Evolutionary conservation across 1,140 invertebrate genomes (phyloP).

Genomic region (Drosophila mauritiana): DNA sequence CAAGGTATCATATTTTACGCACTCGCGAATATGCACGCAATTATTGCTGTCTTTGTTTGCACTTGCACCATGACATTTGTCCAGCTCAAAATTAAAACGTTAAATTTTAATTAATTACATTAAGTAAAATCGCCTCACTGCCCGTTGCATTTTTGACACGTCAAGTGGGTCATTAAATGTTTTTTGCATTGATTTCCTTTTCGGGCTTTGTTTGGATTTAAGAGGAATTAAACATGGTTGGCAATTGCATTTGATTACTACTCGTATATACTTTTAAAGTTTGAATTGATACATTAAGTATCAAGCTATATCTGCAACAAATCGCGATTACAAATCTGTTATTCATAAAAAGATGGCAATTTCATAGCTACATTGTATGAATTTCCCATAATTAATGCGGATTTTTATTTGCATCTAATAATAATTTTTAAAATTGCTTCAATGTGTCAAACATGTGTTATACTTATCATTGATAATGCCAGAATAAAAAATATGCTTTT

Average conservation of each 20-base stretch:
- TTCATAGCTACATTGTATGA: not conserved
- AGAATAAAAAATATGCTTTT: too few species aligned
- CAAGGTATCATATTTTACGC: constrained; percentile 77
- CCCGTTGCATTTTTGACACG: constrained; percentile 58
- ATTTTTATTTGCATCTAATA: not conserved
- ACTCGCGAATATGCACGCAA: constrained; percentile 21
- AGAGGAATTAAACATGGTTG: not conserved
- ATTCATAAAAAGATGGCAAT: not conserved
- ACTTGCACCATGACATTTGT: constrained; percentile 25
- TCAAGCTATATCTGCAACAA: too few species aligned
- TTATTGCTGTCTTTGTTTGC: constrained; percentile 45
- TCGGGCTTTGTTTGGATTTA: not conserved
- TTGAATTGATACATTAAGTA: not conserved
- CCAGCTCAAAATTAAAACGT: constrained; percentile 66
- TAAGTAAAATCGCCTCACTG: constrained; percentile 71
- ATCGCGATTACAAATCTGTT: too few species aligned
- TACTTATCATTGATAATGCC: not conserved
- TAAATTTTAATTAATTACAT: constrained; percentile 80
- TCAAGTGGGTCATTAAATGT: constrained; percentile 70
- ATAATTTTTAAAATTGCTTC: not conserved
- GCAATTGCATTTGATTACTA: not conserved
- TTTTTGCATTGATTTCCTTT: constrained; percentile 22
- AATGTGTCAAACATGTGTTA: not conserved
- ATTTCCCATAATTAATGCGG: not conserved
- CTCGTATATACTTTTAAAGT: not conserved